These are phyloP conservation scores for Eupithecia vulgata DNA, from an alignment of 2,888 invertebrate species.

Conservation along the genomic window DNA sequence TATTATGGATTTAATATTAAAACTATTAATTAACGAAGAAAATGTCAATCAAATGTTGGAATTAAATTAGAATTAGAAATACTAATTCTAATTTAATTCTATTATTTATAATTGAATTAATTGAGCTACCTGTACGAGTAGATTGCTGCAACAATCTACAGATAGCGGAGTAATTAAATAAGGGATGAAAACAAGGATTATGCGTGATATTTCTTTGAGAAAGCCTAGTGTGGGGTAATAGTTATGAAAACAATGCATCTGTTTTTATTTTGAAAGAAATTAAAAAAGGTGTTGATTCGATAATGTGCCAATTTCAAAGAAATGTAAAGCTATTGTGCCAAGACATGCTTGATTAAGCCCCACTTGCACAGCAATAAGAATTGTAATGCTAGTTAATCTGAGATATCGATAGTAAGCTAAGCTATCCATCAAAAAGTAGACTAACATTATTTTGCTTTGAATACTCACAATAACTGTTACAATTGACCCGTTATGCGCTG, in stretches of 20 bases:
- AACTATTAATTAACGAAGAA: too few relatives aligned
- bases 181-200: background rate
- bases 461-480: slow-evolving; percentile 43
- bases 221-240: background rate
- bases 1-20: too few relatives aligned
- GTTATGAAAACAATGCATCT: background rate
- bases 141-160: too few relatives aligned
- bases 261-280: slow-evolving; percentile 18
- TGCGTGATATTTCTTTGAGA: background rate
- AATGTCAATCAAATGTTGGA: too few relatives aligned
- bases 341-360: too few relatives aligned
- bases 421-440: slow-evolving; percentile 9
- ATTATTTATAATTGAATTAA: too few relatives aligned
- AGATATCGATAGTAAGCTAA: background rate
- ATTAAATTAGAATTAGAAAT: too few relatives aligned
- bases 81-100: too few relatives aligned
- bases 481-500: slow-evolving; percentile 43
- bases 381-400: background rate
- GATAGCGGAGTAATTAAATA: too few relatives aligned
- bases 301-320: background rate
- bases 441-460: slow-evolving; percentile 7
- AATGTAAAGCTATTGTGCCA: background rate
- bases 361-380: background rate
- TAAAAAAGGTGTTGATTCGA: background rate
- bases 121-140: too few relatives aligned